These are phyloP conservation scores for Hymenochirus boettgeri DNA, from an alignment of 2,113 vertebrate species.

Conservation along the genomic window DNA sequence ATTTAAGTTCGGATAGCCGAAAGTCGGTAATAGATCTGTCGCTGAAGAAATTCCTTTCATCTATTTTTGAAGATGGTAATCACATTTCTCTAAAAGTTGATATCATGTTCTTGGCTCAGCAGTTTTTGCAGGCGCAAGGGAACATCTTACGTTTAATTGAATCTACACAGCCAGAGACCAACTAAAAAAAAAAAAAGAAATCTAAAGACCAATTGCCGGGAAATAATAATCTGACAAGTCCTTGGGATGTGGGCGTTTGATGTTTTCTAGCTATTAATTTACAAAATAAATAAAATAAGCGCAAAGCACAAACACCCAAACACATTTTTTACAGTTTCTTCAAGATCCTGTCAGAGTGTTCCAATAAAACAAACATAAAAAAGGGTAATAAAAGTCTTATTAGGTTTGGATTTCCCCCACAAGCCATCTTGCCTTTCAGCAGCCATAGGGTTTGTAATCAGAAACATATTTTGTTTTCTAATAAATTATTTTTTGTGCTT, in stretches of 20 bases:
- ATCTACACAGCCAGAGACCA: neutral
- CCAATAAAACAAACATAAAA: constrained; percentile 12
- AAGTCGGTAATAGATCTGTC: neutral
- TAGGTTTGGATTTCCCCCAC: constrained; percentile 4
- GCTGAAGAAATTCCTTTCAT: neutral
- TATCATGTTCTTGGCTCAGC: neutral
- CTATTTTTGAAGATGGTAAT: neutral
- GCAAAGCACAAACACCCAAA: neutral
- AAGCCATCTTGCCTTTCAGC: neutral
- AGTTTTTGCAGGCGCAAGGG: neutral
- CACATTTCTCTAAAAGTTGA: neutral
- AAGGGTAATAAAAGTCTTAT: constrained; percentile 7
- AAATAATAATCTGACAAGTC: constrained; percentile 1
- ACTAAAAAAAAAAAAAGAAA: neutral
- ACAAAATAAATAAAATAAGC: constrained; percentile 4
- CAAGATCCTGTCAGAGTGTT: neutral
- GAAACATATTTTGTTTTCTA: neutral
- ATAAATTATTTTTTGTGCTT: constrained; percentile 4
- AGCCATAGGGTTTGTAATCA: constrained; percentile 2
- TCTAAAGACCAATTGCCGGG: neutral
- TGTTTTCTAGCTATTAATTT: constrained; percentile 9
- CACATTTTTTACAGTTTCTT: neutral
- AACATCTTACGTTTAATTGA: constrained; percentile 10
- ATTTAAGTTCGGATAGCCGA: too few species aligned
- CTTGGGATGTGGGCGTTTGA: neutral